A percentile compares a stretch with the other conserved stretches of the same genome.
Evolutionary conservation across 1,140 invertebrate genomes (phyloP).

Genomic region (Habropoda laboriosa): DNA sequence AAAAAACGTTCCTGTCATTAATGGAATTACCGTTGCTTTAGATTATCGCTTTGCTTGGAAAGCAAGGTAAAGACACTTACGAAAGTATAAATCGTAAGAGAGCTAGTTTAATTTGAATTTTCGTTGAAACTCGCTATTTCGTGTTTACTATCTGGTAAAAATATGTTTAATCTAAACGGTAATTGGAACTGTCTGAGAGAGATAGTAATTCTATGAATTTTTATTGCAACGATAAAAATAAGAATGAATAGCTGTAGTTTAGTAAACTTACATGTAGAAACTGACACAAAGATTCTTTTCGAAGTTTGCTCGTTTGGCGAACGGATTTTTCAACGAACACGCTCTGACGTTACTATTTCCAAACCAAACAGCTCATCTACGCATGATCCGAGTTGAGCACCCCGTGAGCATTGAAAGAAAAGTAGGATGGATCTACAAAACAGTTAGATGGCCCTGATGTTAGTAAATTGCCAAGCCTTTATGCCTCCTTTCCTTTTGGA

Average conservation of each 20-base stretch:
- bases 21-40: neutral
- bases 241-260: no score
- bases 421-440: conserved; percentile 64
- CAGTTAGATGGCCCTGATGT: conserved; percentile 65
- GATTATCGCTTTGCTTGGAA: neutral
- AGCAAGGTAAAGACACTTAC: neutral
- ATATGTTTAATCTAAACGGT: neutral
- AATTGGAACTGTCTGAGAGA: neutral
- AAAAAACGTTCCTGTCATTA: neutral
- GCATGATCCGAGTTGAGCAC: conserved; percentile 47
- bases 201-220: neutral
- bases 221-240: neutral
- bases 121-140: neutral
- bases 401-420: conserved; percentile 48
- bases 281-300: neutral
- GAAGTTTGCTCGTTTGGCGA: neutral
- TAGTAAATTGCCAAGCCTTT: conserved; percentile 52
- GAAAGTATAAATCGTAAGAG: neutral
- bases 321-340: no score
- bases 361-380: neutral
- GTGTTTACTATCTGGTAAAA: neutral
- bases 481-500: conserved; percentile 42
- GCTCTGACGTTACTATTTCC: neutral
- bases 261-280: no score
- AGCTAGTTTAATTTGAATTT: no score